A percentile compares a stretch with the other conserved stretches of the same genome.
Conservation (phyloP, 1,140 invertebrate genomes). For the Formica exsecta region DNA sequence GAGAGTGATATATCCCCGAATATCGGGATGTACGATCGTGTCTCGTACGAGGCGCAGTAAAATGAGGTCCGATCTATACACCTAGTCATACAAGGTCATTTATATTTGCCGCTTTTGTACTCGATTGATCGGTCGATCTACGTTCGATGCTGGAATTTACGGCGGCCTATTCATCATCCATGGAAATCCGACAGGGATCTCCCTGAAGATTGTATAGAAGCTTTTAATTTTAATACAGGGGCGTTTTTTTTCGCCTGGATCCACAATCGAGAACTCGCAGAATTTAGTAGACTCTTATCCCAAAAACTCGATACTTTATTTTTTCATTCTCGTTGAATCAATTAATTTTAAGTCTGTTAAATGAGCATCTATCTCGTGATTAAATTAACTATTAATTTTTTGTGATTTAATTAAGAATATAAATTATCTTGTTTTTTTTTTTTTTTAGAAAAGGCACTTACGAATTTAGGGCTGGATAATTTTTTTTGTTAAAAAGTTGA, state of each 20-base stretch:
- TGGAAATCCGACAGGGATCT: conserved; percentile 7
- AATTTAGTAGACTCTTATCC: neutral
- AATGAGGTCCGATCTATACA: conserved; percentile 22
- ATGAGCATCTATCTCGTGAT: neutral
- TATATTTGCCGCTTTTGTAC: conserved; percentile 33
- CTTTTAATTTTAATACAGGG: conserved; percentile 1
- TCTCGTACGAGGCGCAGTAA: neutral
- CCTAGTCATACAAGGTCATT: conserved; percentile 7
- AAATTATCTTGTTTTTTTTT: neutral
- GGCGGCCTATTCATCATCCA: conserved; percentile 24
- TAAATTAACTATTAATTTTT: conserved; percentile 16
- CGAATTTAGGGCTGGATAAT: conserved; percentile 23
- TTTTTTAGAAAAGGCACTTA: neutral
- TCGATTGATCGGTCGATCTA: conserved; percentile 43
- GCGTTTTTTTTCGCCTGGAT: conserved; percentile 16
- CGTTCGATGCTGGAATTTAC: conserved; percentile 40
- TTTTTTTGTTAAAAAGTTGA: neutral
- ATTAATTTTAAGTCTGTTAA: neutral
- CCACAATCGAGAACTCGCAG: neutral
- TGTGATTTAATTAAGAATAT: neutral
- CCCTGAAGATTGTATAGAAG: conserved; percentile 22
- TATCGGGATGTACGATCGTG: conserved; percentile 27
- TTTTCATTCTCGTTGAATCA: neutral
- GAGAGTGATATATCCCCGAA: conserved; percentile 24
- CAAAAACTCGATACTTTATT: neutral